Base-by-base conservation (phyloP, 2,797 vertebrate species). In the Channallabes apus region DNA sequence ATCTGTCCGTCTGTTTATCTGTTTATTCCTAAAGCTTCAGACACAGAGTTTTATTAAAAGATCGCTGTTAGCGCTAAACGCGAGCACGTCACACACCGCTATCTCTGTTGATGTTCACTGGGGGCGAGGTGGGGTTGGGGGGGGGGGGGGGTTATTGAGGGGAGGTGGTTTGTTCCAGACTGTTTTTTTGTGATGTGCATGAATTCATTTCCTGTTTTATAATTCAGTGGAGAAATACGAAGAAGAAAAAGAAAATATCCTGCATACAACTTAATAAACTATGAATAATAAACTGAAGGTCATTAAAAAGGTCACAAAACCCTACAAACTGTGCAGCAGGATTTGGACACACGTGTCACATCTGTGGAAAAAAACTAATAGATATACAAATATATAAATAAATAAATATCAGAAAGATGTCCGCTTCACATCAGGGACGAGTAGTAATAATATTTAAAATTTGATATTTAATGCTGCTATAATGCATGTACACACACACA, bases 131-230 rank as follows among this genome's bases (percentile, higher is more conserved):
- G 17, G 58, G 24, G 24, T 2, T 64, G 32, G 11, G 15, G 2
- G 3, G 15, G 0, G 17, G 1, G 4, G 27, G 0, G 27, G 84
- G 29, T 69, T 51, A 35, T 59, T 58, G 22, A 41, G n/a, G 62
- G 69, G 14, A 18, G 83, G 82, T 73, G 86, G 89, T 76, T 59
- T 51, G 32, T 18, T 9, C 14, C 46, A 46, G 46, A 46, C 6
- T 17, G 14, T 18, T 73, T n/a, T 38, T 14, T 8, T 24, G 69
- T 41, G 54, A 11, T 35, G 20, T 32, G 27, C 6, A 32, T 20
- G 38, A 88, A 88, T 91, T 89, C 72, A 88, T 92, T 93, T 91
- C 89, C 76, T 89, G 82, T 75, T 90, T 89, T 91, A 90, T 91
- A 90, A 92, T 91, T 90, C 22, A 41, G 20, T 41, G 22, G 59